Evolutionary conservation across 1,140 invertebrate genomes (phyloP).

Genomic region (Zaprionus capensis): DNA sequence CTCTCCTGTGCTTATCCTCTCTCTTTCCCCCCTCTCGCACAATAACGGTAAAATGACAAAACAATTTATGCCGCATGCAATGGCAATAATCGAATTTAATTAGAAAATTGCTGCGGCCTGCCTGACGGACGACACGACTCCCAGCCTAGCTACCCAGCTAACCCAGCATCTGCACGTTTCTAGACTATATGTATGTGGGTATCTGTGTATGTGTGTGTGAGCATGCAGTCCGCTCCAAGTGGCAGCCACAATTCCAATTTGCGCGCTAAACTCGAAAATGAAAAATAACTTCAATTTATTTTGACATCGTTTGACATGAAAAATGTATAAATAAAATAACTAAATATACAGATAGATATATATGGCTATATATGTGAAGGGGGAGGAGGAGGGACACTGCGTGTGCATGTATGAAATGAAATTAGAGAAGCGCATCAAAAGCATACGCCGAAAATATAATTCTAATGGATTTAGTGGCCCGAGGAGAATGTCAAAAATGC

Average conservation of each 20-base stretch:
- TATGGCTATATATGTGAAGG: background rate
- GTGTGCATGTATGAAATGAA: conserved; percentile 56
- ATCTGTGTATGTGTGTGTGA: background rate
- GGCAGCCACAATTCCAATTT: conserved; percentile 48
- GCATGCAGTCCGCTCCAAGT: background rate
- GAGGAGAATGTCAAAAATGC: conserved; percentile 74
- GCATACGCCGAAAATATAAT: conserved; percentile 74
- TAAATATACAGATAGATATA: conserved; percentile 24
- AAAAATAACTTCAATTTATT: conserved; percentile 80
- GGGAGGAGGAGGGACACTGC: background rate
- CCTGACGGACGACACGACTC: background rate
- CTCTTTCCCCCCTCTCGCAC: conserved; percentile 13
- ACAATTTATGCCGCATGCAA: conserved; percentile 81
- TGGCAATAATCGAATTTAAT: conserved; percentile 83
- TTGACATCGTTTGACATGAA: conserved; percentile 59
- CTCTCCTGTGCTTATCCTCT: background rate
- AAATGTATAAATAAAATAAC: conserved; percentile 59
- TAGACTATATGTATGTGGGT: conserved; percentile 46
- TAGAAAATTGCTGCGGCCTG: conserved; percentile 80
- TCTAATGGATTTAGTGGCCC: conserved; percentile 80
- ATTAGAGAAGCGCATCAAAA: conserved; percentile 76
- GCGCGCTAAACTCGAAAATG: conserved; percentile 44
- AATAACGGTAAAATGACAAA: conserved; percentile 73
- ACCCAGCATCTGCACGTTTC: conserved; percentile 64
- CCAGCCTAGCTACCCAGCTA: conserved; percentile 15